phyloP scores from a whole-genome alignment of 2,113 vertebrate species.

The Sarotherodon lohbergeri region DNA sequence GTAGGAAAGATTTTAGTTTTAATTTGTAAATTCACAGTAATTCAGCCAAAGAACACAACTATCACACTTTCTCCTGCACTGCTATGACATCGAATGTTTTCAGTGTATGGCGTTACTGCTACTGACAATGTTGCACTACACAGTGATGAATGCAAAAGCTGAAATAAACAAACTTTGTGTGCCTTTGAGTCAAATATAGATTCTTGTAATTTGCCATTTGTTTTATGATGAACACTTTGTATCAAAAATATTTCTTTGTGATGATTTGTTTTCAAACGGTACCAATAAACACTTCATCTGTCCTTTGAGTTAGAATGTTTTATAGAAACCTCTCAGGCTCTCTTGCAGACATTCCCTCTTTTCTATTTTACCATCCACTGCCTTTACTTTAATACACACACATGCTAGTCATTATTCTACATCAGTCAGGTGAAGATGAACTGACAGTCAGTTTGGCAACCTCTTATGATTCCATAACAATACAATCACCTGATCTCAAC shows the following conservation, averaged over 20 bases:
- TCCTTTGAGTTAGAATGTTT: background rate
- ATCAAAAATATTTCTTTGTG: background rate
- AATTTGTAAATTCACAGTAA: background rate
- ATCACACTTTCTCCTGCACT: background rate
- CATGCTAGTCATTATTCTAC: accelerated
- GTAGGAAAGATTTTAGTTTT: background rate
- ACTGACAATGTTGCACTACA: background rate
- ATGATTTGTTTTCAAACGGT: background rate
- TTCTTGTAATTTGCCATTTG: background rate
- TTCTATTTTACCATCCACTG: background rate
- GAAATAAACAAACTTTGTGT: background rate
- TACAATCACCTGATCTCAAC: background rate
- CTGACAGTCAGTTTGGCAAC: background rate
- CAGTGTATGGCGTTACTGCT: background rate
- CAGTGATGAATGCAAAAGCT: background rate
- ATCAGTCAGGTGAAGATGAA: background rate
- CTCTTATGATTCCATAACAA: background rate
- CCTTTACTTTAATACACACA: background rate
- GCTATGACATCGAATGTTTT: background rate
- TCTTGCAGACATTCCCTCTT: background rate
- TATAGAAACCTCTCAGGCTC: background rate
- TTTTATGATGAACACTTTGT: background rate
- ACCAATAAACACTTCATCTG: conserved; percentile 19
- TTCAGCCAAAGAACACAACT: conserved; percentile 14
- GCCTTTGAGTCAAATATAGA: background rate